phyloP scores from a whole-genome alignment of 2,888 invertebrate species.

The Disparrhopalites patrizii region DNA sequence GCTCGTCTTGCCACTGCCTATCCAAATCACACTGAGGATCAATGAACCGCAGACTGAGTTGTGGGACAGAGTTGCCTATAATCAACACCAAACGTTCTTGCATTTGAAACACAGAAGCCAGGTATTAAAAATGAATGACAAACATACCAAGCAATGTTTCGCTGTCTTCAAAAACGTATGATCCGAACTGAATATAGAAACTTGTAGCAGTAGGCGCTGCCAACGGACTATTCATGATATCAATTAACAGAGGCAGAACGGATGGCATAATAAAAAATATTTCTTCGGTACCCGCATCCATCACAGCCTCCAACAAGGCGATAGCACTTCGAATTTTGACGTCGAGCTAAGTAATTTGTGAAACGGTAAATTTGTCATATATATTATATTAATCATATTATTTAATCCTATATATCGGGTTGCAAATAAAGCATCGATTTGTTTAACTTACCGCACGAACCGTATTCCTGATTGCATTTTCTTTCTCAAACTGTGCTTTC shows the following conservation, averaged over 20 bases:
- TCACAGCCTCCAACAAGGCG: conserved; percentile 50
- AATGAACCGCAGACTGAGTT: conserved; percentile 68
- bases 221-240: conserved; percentile 69
- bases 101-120: too few species aligned
- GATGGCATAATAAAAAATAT: conserved; percentile 59
- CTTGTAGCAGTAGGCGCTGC: conserved; percentile 66
- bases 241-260: conserved; percentile 60
- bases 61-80: conserved; percentile 64
- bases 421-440: background rate
- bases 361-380: too few species aligned
- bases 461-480: conserved; percentile 64
- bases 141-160: conserved; percentile 14
- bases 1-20: conserved; percentile 70
- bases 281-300: conserved; percentile 55
- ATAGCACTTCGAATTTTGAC: conserved; percentile 49
- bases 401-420: background rate
- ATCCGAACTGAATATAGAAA: conserved; percentile 61
- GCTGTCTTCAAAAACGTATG: conserved; percentile 55
- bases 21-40: conserved; percentile 78
- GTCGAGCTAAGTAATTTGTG: conserved; percentile 51
- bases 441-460: conserved; percentile 21
- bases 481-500: conserved; percentile 79
- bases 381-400: background rate
- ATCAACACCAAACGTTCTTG: background rate
- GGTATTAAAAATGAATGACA: background rate